Evolutionary conservation across 2,888 invertebrate species (phyloP).

Genomic region (Diploptera punctata): DNA sequence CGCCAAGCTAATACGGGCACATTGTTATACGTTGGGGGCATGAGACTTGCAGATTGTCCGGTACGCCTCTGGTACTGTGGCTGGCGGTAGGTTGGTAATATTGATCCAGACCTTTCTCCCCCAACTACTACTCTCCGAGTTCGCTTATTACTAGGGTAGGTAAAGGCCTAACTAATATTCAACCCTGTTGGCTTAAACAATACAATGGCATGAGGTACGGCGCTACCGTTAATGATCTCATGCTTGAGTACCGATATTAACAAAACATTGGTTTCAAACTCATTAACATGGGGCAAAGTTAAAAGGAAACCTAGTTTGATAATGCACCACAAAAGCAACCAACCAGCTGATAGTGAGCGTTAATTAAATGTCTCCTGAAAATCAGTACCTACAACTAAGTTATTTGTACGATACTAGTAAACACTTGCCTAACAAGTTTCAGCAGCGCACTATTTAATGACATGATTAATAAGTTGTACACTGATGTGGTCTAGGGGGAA

Average conservation of each 20-base stretch:
- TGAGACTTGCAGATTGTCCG: too few relatives aligned
- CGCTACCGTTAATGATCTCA: neutral
- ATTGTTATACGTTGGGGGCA: too few relatives aligned
- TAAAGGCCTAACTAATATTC: conserved; percentile 8
- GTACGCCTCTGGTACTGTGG: too few relatives aligned
- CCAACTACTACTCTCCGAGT: neutral
- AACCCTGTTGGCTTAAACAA: conserved; percentile 10
- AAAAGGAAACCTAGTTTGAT: neutral
- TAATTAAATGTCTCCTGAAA: too few relatives aligned
- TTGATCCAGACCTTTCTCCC: neutral
- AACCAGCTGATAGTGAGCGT: neutral
- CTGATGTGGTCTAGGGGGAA: too few relatives aligned
- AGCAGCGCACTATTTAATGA: too few relatives aligned
- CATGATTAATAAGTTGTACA: too few relatives aligned
- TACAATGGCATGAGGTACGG: neutral
- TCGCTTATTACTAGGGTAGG: conserved; percentile 1
- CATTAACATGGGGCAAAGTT: conserved; percentile 21
- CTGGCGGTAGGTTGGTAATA: neutral
- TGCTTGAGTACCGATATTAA: conserved; percentile 18
- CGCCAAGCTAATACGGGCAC: too few relatives aligned
- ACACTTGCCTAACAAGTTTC: too few relatives aligned
- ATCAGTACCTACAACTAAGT: too few relatives aligned
- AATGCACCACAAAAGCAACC: neutral
- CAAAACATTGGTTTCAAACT: conserved; percentile 5
- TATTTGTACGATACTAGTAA: too few relatives aligned